Percentiles rank a stretch among this genome's conserved stretches.
These are phyloP conservation scores for Unio delphinus DNA, from an alignment of 2,888 invertebrate species.

Conservation along the genomic window DNA sequence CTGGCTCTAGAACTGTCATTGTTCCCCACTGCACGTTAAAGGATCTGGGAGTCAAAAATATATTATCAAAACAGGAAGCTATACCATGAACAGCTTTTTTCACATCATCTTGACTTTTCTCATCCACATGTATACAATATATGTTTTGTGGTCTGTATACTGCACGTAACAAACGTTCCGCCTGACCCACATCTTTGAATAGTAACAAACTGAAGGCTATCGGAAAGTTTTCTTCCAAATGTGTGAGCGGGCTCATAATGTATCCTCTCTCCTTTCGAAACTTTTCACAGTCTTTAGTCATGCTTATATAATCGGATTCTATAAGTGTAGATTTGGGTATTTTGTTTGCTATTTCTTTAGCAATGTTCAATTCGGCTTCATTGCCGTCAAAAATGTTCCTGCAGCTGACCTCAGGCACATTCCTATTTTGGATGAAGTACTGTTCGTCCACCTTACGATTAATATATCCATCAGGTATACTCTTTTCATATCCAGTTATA, in stretches of 20 bases:
- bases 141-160: conserved; percentile 66
- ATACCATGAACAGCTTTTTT: conserved; percentile 40
- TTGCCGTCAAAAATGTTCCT: not conserved
- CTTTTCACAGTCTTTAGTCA: conserved; percentile 21
- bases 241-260: conserved; percentile 34
- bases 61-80: conserved; percentile 58
- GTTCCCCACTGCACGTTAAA: conserved; percentile 57
- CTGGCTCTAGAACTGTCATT: conserved; percentile 56
- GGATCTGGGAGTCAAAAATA: conserved; percentile 48
- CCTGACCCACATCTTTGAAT: conserved; percentile 54
- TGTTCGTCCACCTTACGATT: too few relatives aligned
- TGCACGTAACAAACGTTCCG: conserved; percentile 56
- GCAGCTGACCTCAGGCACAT: not conserved
- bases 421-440: not conserved
- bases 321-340: not conserved
- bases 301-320: conserved; percentile 6
- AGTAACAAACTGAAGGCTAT: conserved; percentile 62
- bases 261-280: conserved; percentile 29
- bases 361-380: not conserved
- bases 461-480: too few relatives aligned
- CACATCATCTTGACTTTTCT: conserved; percentile 40
- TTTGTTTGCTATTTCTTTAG: not conserved
- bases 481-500: too few relatives aligned
- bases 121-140: conserved; percentile 67
- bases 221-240: conserved; percentile 52